phyloP scores from a whole-genome alignment of 1,140 invertebrate species.

The Hormaphis cornu region DNA sequence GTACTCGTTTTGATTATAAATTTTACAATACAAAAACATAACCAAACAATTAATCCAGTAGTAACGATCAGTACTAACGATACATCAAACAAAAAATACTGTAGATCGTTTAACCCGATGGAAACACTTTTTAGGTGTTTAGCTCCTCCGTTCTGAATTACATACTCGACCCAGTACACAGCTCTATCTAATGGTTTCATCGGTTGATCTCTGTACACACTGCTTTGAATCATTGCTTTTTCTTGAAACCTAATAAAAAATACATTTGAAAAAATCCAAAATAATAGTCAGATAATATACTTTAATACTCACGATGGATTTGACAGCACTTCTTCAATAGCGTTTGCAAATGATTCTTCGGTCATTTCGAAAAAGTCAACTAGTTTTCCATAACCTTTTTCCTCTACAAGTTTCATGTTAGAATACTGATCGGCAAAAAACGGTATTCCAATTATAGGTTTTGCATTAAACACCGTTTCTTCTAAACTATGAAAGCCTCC shows the following conservation, averaged over 20 bases:
- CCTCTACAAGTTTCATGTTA: conserved; percentile 40
- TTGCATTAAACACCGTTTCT: conserved; percentile 48
- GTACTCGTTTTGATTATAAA: no score
- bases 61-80: background rate
- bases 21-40: no score
- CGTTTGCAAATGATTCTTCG: conserved; percentile 4
- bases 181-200: conserved; percentile 42
- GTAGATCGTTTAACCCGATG: conserved; percentile 35
- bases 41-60: background rate
- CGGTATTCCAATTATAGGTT: conserved; percentile 49
- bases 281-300: background rate
- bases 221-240: conserved; percentile 37
- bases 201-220: conserved; percentile 43
- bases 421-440: conserved; percentile 41
- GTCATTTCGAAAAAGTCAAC: conserved; percentile 1
- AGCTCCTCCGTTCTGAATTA: conserved; percentile 46
- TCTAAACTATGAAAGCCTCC: conserved; percentile 52
- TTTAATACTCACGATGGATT: conserved; percentile 5
- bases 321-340: background rate
- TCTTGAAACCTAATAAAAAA: conserved; percentile 40
- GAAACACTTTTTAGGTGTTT: conserved; percentile 37
- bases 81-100: conserved; percentile 37
- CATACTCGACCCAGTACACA: conserved; percentile 50
- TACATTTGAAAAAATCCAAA: background rate
- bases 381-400: conserved; percentile 38